Percentiles rank a stretch among this genome's conserved stretches.
Conservation (phyloP, 2,113 vertebrate genomes). For the Menura novaehollandiae region DNA sequence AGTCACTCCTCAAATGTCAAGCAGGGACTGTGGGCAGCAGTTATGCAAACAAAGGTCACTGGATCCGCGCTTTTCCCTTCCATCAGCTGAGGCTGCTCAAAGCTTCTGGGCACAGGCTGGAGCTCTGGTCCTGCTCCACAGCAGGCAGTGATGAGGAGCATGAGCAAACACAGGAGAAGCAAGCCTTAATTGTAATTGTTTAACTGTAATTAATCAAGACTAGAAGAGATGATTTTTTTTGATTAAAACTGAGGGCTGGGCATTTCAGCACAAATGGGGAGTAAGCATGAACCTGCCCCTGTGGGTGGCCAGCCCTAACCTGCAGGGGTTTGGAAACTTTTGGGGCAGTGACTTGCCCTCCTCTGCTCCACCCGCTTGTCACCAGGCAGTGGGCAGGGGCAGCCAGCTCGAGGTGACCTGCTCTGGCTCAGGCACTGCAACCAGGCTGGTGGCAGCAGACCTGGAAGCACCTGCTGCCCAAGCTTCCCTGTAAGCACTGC, state of each 20-base stretch:
- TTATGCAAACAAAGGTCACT: neutral
- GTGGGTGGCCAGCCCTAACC: neutral
- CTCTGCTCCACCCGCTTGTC: neutral
- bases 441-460: neutral
- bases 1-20: neutral
- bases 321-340: neutral
- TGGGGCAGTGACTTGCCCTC: neutral
- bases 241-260: neutral
- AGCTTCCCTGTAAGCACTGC: neutral
- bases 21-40: neutral
- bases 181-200: neutral
- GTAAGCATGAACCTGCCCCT: neutral
- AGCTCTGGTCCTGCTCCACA: neutral
- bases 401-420: neutral
- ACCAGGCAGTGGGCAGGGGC: neutral
- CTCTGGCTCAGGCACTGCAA: neutral
- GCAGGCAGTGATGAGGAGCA: accelerated
- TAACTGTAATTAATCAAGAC: accelerated
- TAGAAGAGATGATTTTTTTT: neutral
- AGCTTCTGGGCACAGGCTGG: neutral
- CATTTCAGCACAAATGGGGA: neutral
- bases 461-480: neutral
- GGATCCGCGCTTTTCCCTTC: accelerated
- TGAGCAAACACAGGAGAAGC: neutral
- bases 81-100: neutral